Evolutionary conservation across 2,888 invertebrate species (phyloP), one percentile per base, ranked within the genome.

Genomic region (Apamea crenata): DNA sequence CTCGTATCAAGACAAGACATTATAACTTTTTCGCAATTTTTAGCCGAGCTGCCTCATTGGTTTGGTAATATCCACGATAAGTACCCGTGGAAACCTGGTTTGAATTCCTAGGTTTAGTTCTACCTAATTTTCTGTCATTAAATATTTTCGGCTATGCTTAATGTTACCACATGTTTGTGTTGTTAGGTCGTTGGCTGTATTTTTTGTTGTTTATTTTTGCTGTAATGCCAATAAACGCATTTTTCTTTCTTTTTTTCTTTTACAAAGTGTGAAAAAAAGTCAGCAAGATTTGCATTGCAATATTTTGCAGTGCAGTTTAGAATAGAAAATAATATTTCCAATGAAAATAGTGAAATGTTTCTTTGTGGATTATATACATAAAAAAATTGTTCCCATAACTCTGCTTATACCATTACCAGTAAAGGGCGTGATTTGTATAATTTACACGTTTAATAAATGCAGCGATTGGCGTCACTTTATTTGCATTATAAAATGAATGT

Each of bases 21-120:
- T 61, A 67, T 67, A 82, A 69, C 65, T 83, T 65, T 78, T 70
- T 56, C 61, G 29, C 61, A 56, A 56, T 56, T 74, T 78, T 50
- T 68, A 77, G 40, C 32, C 1, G 14, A 25, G 44, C 18, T 47
- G 50, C 59, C 40, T 70, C 14, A 56, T 16, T 44, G 32, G 8
- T 18, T 44, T 36, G n/a, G 21, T 80, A 53, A 29, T n/a, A 68
- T 53, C 53, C 36, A 61, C 36, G 63, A 25, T 56, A 80, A 36
- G 32, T 56, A 44, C 1, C 21, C 68, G 21, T 50, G 12, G n/a
- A 25, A 29, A 6, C 12, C 12, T 32, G 7, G 25, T 1, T 36
- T 16, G 6, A 40, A 47, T 53, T 53, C 3, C 6, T 70, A 36
- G 25, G 18, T 40, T 50, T 29, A 29, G 12, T 40, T 50, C 1